These are phyloP conservation scores for Chaenodraco wilsoni DNA, from an alignment of 2,797 vertebrate genomes.

Conservation along the genomic window DNA sequence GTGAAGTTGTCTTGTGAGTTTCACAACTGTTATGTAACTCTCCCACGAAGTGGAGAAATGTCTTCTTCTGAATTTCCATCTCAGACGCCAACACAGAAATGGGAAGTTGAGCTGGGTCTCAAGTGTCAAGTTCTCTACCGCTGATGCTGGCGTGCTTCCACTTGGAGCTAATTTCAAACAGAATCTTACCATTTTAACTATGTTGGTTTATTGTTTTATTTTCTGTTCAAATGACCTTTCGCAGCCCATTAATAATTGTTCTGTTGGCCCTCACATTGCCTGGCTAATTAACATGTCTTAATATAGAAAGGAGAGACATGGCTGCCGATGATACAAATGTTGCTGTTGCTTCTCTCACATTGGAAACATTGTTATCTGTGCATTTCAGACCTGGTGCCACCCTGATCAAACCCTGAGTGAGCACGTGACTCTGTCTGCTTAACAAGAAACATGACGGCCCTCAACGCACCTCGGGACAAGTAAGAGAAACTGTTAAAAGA, in stretches of 20 bases:
- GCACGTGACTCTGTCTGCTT: background rate
- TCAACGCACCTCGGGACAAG: conserved; percentile 80
- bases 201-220: background rate
- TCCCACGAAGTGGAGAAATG: background rate
- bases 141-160: background rate
- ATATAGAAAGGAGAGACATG: background rate
- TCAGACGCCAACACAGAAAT: background rate
- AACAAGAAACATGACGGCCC: conserved; percentile 78
- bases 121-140: background rate
- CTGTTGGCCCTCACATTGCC: background rate
- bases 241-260: background rate
- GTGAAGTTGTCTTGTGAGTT: conserved; percentile 14
- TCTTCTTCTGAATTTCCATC: background rate
- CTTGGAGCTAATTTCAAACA: background rate
- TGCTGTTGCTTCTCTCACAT: background rate
- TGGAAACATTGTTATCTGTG: conserved; percentile 54
- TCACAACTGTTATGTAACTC: background rate
- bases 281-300: background rate
- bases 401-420: conserved; percentile 47
- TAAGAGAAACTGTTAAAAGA: conserved; percentile 44
- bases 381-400: conserved; percentile 69
- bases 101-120: background rate
- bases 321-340: background rate
- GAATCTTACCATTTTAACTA: background rate
- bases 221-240: background rate